Conservation (phyloP, 2,888 invertebrate species). For the Tipula lateralis region DNA sequence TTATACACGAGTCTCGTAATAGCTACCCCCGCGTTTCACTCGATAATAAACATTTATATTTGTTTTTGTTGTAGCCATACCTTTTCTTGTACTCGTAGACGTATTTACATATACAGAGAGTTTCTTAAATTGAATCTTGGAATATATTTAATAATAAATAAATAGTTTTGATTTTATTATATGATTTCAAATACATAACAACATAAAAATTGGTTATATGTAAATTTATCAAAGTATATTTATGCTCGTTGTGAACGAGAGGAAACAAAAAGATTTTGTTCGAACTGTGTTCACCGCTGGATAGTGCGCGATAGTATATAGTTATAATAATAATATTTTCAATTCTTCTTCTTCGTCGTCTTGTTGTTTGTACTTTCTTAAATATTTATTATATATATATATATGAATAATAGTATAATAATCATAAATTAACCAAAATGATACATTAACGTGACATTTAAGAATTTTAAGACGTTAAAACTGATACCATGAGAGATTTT, state of each 20-base stretch:
- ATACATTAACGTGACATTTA: conserved; percentile 19
- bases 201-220: background rate
- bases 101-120: too few species aligned
- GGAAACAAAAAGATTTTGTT: background rate
- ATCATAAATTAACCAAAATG: conserved; percentile 2
- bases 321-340: background rate
- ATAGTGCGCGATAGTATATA: background rate
- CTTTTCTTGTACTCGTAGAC: background rate
- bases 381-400: conserved; percentile 12
- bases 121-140: too few species aligned
- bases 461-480: background rate
- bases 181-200: background rate
- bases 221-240: conserved; percentile 3
- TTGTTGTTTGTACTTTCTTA: background rate
- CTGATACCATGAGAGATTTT: background rate
- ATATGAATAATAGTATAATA: background rate
- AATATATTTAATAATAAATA: background rate
- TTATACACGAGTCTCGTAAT: too few species aligned
- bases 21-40: background rate
- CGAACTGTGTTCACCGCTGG: background rate
- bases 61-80: background rate
- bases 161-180: background rate
- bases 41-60: too few species aligned
- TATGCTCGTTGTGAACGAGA: background rate
- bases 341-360: background rate